Evolutionary conservation across 2,113 vertebrate species (phyloP), one percentile per base, ranked within the genome.

Genomic region (Tretioscincus oriximinensis): DNA sequence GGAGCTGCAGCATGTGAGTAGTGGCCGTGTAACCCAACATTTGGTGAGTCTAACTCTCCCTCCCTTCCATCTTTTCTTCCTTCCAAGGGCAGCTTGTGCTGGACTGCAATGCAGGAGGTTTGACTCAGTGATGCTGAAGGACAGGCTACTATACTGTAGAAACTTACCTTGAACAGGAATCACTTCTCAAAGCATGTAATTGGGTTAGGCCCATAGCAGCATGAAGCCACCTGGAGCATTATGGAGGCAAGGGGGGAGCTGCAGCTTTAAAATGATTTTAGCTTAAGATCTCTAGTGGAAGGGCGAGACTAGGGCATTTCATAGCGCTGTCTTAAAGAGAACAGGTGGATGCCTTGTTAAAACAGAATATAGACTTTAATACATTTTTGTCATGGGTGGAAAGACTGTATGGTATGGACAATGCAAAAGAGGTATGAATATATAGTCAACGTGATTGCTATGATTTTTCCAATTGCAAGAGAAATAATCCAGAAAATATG

Each of bases 21-120:
- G 54, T 49, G 65, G 65, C 51, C 29, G 31, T 64, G 16, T 41
- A 75, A 72, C 41, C 66, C 60, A 51, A 49, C 16, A 58, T 64
- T 2, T 20, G 83, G 83, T 80, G 73, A 80, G 66, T 84, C 12
- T 35, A 24, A 22, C 35, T 20, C 45, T 26, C 10, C 60, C 45
- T 12, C 8, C 28, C 21, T 41, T n/a, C 29, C 6, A 24, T 47
- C 22, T 47, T n/a, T 66, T 10, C 45, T 60, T 26, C 54, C 72
- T 75, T 74, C 29, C 31, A 75, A 71, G 77, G 77, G 31, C 21
- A 63, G 54, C 54, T 12, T 2, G 18, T 26, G 26, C 49, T 63
- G 26, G 76, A n/a, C 54, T 84, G 77, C 77, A 84, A 68, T 68
- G 41, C 66, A 51, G 77, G 58, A 65, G 28, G 26, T 75, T 70